These are phyloP conservation scores for Lepidurus couesii DNA, from an alignment of 1,140 invertebrate species.

Conservation along the genomic window DNA sequence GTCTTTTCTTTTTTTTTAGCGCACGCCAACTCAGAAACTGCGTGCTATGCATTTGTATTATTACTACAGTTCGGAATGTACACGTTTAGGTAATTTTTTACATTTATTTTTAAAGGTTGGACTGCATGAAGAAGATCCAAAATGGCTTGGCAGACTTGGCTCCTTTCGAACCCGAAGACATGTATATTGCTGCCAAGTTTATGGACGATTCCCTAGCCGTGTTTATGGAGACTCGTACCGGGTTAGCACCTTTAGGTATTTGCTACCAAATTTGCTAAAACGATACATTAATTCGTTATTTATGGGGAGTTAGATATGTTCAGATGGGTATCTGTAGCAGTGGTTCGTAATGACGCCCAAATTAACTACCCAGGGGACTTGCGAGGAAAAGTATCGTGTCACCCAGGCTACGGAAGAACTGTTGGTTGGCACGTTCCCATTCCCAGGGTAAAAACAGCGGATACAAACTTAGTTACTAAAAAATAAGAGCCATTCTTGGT, in stretches of 20 bases:
- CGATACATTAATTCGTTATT: constrained; percentile 11
- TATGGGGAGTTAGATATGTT: constrained; percentile 52
- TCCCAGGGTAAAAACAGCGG: constrained; percentile 41
- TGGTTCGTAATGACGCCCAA: constrained; percentile 61
- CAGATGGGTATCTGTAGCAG: constrained; percentile 68
- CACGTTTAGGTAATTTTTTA: not conserved
- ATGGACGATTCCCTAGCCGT: constrained; percentile 57
- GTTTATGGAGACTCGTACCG: constrained; percentile 58
- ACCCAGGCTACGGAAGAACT: constrained; percentile 70
- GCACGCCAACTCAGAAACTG: not conserved
- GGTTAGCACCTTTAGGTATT: constrained; percentile 30
- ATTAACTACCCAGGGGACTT: constrained; percentile 59
- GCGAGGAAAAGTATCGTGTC: constrained; percentile 66
- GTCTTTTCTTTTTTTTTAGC: not conserved
- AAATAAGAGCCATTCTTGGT: constrained; percentile 42
- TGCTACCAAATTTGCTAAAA: not conserved
- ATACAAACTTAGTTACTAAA: not conserved
- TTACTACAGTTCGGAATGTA: constrained; percentile 24
- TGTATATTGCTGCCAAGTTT: constrained; percentile 69
- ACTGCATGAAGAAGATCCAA: constrained; percentile 67
- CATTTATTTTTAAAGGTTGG: constrained; percentile 52
- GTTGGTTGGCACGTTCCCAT: constrained; percentile 63
- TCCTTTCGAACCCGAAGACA: constrained; percentile 72
- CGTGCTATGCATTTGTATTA: no score
- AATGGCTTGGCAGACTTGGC: constrained; percentile 69